Evolutionary conservation across 2,888 invertebrate species (phyloP), one percentile per base, ranked within the genome.

Genomic region (Boloria selene): DNA sequence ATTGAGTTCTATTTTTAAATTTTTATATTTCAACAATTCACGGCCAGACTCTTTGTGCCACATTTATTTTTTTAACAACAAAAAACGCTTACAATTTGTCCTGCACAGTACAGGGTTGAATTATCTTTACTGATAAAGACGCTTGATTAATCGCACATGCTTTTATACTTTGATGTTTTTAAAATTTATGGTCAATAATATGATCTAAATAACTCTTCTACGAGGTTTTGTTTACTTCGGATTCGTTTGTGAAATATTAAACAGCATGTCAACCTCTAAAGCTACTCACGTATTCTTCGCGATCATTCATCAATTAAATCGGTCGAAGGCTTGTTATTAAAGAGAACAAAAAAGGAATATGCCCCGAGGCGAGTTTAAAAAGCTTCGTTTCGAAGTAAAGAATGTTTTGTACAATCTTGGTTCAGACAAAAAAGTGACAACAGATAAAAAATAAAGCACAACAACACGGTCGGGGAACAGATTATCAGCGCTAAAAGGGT

Each of bases 401-500:
- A 91, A 92, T 92, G 90, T 90, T 90, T 90, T 90, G 90, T 91
- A 91, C 91, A 91, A 90, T 90, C 90, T 90, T 77, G 86, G 85
- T 86, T 86, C 86, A 84, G 87, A 89, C 88, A 90, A 92, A 92
- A 90, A 92, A 92, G 91, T 92, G 91, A 92, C 91, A 91, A 90
- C 87, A 87, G 88, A 84, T 88, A 85, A 88, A 91, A 87, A 87
- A 91, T 85, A 87, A 84, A 84, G 83, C 82, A 74, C 73, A 75
- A 75, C 85, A 86, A 90, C 90, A 87, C 88, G 88, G 88, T 87
- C 90, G 81, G 86, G 83, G 90, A 89, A 91, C 90, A 91, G 91
- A 91, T 92, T 90, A 91, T 92, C 91, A 90, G 90, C 91, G 91
- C 90, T 92, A 92, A 92, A 91, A 92, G 91, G 90, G 91, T 90